Evolutionary conservation across 1,140 invertebrate genomes (phyloP).

Genomic region (Cherax quadricarinatus): DNA sequence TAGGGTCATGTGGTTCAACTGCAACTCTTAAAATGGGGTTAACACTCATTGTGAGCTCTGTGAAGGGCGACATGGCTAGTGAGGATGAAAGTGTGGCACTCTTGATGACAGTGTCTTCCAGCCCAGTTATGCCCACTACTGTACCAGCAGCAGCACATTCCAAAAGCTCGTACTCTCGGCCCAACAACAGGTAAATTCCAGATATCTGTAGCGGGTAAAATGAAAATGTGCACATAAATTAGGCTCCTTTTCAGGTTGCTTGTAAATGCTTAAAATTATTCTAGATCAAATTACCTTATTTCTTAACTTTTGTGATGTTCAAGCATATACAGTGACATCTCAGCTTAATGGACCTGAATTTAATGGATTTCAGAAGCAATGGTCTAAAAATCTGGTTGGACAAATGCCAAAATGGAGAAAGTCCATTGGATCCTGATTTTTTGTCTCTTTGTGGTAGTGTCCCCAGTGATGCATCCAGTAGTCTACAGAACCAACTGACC

Average conservation of each 20-base stretch:
- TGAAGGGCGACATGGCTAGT: slow-evolving; percentile 91
- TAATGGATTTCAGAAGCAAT: no score
- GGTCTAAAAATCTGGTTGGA: no score
- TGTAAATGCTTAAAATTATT: background rate
- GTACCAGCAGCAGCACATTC: slow-evolving; percentile 91
- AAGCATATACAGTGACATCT: no score
- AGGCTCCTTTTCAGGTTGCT: background rate
- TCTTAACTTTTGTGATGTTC: background rate
- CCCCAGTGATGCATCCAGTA: no score
- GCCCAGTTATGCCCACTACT: slow-evolving; percentile 91
- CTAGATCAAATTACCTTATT: background rate
- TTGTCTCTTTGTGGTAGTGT: no score
- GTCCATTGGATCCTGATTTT: no score
- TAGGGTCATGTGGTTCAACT: slow-evolving; percentile 91
- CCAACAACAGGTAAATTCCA: slow-evolving; percentile 94
- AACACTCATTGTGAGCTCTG: slow-evolving; percentile 87
- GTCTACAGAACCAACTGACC: no score
- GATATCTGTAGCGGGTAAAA: slow-evolving; percentile 79
- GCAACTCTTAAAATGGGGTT: slow-evolving; percentile 94
- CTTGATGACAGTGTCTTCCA: slow-evolving; percentile 92
- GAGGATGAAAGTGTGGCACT: slow-evolving; percentile 93
- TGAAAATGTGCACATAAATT: background rate
- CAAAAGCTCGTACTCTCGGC: slow-evolving; percentile 90
- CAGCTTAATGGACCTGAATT: no score
- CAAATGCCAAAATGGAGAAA: no score